A percentile compares a stretch with the other conserved stretches of the same genome.
Conservation (phyloP, 2,113 vertebrate species). For the Zootoca vivipara region DNA sequence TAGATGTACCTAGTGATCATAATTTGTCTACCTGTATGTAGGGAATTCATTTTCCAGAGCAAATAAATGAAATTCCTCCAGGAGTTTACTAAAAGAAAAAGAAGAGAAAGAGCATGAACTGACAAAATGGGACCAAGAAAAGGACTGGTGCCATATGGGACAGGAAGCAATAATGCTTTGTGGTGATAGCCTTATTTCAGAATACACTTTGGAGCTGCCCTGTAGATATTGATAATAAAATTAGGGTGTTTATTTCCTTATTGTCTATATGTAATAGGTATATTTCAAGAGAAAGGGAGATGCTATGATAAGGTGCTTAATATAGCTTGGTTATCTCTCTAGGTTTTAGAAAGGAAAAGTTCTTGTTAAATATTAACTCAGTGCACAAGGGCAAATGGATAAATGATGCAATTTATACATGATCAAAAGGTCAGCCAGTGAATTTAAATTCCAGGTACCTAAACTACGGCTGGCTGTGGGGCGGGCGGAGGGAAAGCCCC, state of each 20-base stretch:
- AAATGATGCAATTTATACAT: not conserved
- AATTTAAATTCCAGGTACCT: not conserved
- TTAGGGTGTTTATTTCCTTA: not conserved
- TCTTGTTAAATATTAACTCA: conserved; percentile 16
- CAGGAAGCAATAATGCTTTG: too few species aligned
- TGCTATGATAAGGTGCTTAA: not conserved
- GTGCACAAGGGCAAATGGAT: not conserved
- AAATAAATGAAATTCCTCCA: not conserved
- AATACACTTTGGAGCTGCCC: too few species aligned
- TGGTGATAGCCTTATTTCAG: too few species aligned
- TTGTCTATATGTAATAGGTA: too few species aligned
- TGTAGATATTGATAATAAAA: not conserved
- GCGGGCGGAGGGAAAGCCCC: too few species aligned
- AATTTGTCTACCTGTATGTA: too few species aligned
- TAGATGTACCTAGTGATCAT: too few species aligned
- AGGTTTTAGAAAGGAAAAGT: not conserved
- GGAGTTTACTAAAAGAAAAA: not conserved
- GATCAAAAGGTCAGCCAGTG: not conserved
- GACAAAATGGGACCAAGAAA: too few species aligned
- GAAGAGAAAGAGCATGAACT: too few species aligned
- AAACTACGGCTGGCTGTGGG: too few species aligned
- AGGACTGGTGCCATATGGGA: too few species aligned
- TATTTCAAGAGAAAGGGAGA: not conserved
- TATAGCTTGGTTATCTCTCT: not conserved
- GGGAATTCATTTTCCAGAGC: not conserved